Evolutionary conservation across 2,888 invertebrate species (phyloP), one percentile per base, ranked within the genome.

Genomic region (Protonemura montana): DNA sequence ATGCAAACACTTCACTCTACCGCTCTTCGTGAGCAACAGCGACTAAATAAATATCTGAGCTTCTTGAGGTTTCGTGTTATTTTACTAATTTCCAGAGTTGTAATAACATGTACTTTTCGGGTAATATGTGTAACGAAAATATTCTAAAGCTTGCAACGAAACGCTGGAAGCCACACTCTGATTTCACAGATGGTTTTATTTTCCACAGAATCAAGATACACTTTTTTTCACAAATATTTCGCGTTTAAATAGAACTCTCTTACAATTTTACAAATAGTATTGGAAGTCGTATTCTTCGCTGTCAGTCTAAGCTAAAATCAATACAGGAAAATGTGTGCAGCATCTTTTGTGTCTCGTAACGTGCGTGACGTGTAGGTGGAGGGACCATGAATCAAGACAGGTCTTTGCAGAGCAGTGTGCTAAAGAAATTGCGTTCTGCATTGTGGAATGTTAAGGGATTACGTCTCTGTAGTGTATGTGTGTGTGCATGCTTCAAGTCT

Each of bases 361-460:
- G 59, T 59, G 59, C 59, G 59, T 59, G 59, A 13, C 59, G 59
- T 13, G 59, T 2, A 59, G 81, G 81, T n/a, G 29, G 27, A n/a
- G 30, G 29, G 6, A 29, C n/a, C 30, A 81, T 81, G 30, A 29
- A 28, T n/a, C 81, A n/a, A 29, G 81, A 81, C 27, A 29, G 81
- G 81, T 81, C 81, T 81, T 29, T 30, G 30, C 28, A 81, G 28
- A 27, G 30, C 27, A 28, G 30, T 16, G 29, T 30, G 27, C 84
- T 59, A 16, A 76, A 84, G 84, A 84, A 84, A 59, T 59, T 59
- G 59, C 59, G 59, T 59, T 21, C 16, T 59, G 59, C 59, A 59
- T 59, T 59, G 59, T 59, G 59, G 59, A 59, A 59, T 59, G 59
- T 59, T 84, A n/a, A 59, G 25, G 76, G 82, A 83, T 83, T 83